Evolutionary conservation across 2,888 invertebrate species (phyloP).

Genomic region (Argyra leucocephala): DNA sequence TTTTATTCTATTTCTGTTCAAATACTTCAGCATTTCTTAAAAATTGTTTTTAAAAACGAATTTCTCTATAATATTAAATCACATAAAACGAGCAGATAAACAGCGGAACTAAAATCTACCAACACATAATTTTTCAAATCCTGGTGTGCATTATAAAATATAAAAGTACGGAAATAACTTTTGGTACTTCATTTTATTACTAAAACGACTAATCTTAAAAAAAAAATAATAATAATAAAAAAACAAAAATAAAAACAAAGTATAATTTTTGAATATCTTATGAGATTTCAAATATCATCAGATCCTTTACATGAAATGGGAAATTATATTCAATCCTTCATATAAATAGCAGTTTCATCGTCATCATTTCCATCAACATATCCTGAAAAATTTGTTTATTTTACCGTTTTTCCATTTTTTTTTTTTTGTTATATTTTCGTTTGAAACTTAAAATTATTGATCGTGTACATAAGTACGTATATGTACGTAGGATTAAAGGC

Average conservation of each 20-base stretch:
- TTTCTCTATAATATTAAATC: too few species aligned
- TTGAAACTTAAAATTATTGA: not conserved
- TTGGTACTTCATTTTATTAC: not conserved
- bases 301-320: not conserved
- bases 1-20: too few species aligned
- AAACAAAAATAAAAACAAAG: not conserved
- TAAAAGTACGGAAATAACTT: not conserved
- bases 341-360: not conserved
- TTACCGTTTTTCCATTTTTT: not conserved
- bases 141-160: too few species aligned
- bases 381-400: not conserved
- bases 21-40: too few species aligned
- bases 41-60: too few species aligned
- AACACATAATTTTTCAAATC: too few species aligned
- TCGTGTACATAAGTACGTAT: not conserved
- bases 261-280: not conserved
- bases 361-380: conserved; percentile 6
- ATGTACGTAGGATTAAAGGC: not conserved
- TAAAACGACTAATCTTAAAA: not conserved
- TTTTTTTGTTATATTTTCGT: not conserved
- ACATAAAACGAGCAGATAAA: too few species aligned
- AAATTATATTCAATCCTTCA: not conserved
- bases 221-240: too few species aligned
- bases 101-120: too few species aligned
- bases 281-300: not conserved